These are phyloP conservation scores for Phylloscopus trochiloides DNA, from an alignment of 2,113 vertebrate species.

Conservation along the genomic window DNA sequence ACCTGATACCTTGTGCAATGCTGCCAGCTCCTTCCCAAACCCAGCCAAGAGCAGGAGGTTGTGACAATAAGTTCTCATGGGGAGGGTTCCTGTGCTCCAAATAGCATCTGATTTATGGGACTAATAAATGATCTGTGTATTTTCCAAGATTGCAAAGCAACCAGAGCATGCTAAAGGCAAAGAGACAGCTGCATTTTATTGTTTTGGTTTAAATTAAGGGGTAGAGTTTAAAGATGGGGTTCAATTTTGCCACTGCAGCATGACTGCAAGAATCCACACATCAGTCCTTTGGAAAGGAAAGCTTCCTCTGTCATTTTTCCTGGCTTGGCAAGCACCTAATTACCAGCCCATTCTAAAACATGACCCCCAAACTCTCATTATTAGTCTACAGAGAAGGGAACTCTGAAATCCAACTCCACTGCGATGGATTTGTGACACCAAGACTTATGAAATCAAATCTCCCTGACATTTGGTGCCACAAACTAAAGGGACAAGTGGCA, in stretches of 20 bases:
- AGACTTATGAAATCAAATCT: background rate
- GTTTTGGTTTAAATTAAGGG: conserved; percentile 34
- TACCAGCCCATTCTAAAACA: background rate
- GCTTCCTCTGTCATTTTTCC: background rate
- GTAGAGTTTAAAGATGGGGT: conserved; percentile 19
- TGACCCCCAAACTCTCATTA: conserved; percentile 8
- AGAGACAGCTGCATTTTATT: conserved; percentile 45
- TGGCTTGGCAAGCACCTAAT: conserved; percentile 4
- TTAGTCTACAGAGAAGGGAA: background rate
- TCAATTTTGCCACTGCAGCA: background rate
- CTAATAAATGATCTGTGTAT: background rate
- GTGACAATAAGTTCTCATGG: background rate
- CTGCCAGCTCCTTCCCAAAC: background rate
- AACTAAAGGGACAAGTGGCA: background rate
- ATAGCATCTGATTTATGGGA: conserved; percentile 40
- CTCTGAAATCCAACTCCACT: background rate
- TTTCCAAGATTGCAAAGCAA: conserved; percentile 11
- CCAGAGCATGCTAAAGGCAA: background rate
- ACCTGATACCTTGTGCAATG: background rate
- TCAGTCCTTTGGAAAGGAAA: background rate
- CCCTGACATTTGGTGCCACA: no score
- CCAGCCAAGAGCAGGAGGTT: background rate
- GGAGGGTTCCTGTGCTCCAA: conserved; percentile 16
- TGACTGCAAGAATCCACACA: background rate
- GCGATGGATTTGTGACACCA: background rate